phyloP scores from a whole-genome alignment of 2,113 vertebrate genomes.

The Chamaea fasciata region DNA sequence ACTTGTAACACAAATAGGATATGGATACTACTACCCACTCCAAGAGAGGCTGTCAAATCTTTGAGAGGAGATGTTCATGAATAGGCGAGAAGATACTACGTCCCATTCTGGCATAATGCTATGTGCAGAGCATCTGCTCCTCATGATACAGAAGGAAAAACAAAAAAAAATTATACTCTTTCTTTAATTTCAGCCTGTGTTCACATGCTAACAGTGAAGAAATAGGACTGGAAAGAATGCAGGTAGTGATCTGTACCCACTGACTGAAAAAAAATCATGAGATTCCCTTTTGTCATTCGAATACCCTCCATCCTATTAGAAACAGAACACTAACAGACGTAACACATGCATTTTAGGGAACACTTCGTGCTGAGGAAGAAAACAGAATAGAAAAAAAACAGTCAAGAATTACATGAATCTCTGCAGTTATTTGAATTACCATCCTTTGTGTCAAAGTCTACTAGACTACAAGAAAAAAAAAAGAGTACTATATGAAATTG shows the following conservation, averaged over 20 bases:
- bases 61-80: not conserved
- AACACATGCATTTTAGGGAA: not conserved
- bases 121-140: not conserved
- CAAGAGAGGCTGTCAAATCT: not conserved
- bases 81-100: not conserved
- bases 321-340: not conserved
- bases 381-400: not conserved
- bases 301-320: not conserved
- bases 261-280: not conserved
- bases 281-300: not conserved
- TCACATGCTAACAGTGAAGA: not conserved
- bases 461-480: not conserved
- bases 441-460: not conserved
- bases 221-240: not conserved
- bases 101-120: not conserved
- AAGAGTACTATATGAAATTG: not conserved
- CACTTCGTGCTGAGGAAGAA: not conserved
- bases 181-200: not conserved
- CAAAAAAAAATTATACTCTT: not conserved
- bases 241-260: not conserved
- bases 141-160: not conserved
- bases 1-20: not conserved
- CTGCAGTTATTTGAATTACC: not conserved
- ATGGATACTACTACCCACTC: not conserved
- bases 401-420: not conserved